Percentiles rank a stretch among this genome's conserved stretches.
phyloP scores from a whole-genome alignment of 1,140 invertebrate species.

The Trachymyrmex cornetzi region DNA sequence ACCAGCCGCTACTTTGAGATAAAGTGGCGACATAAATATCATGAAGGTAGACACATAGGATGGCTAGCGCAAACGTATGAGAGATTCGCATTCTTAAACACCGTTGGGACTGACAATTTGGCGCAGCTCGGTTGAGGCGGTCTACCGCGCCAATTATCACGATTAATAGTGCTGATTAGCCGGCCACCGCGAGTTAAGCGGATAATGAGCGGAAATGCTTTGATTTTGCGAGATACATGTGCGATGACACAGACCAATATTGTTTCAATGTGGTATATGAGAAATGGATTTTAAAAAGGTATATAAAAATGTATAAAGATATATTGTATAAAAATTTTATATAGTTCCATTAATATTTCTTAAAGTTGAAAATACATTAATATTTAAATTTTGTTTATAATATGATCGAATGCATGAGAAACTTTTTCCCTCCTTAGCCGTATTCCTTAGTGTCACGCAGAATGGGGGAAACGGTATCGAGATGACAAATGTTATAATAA shows the following conservation, averaged over 20 bases:
- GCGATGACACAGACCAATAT: neutral
- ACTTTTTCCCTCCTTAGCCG: neutral
- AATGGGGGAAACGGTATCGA: no score
- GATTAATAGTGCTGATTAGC: constrained; percentile 67
- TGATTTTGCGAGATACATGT: constrained; percentile 8
- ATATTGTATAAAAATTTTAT: no score
- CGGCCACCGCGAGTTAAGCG: constrained; percentile 52
- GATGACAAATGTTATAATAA: no score
- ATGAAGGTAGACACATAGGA: constrained; percentile 1
- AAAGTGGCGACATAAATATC: constrained; percentile 8
- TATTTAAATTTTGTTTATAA: neutral
- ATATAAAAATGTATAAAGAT: neutral
- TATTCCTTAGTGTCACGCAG: no score
- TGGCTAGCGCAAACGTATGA: constrained; percentile 23
- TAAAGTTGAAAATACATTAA: neutral
- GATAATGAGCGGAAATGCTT: constrained; percentile 65
- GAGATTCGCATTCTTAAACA: constrained; percentile 37
- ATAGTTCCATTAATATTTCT: constrained; percentile 10
- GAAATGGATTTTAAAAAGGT: neutral
- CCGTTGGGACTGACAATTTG: constrained; percentile 15
- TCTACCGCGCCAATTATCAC: constrained; percentile 35
- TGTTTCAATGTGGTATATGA: neutral
- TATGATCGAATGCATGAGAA: neutral
- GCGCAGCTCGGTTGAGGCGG: neutral
- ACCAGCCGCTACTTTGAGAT: constrained; percentile 22